Evolutionary conservation across 2,797 vertebrate genomes (phyloP).

Genomic region (Amniataba percoides): DNA sequence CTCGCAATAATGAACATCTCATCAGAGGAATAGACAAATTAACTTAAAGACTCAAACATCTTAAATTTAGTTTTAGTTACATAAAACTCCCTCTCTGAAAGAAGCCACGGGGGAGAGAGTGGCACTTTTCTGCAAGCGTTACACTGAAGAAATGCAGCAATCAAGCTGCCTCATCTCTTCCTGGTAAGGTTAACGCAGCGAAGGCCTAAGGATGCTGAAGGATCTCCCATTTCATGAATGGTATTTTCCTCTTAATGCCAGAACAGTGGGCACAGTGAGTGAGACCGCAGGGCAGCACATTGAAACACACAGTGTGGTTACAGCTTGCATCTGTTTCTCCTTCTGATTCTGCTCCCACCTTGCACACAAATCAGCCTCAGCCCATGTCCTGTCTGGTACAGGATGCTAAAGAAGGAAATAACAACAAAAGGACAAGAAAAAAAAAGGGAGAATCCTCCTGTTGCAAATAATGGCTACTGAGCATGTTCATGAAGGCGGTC

Average conservation of each 20-base stretch:
- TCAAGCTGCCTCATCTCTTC: constrained; percentile 48
- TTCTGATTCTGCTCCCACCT: neutral
- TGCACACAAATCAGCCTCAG: neutral
- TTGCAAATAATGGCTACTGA: constrained; percentile 32
- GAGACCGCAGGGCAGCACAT: constrained; percentile 1
- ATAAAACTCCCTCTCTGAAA: constrained; percentile 22
- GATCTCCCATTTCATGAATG: constrained; percentile 45
- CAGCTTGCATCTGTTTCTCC: neutral
- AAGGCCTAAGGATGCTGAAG: constrained; percentile 31
- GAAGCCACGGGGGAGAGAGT: constrained; percentile 1
- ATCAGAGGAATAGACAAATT: constrained; percentile 23
- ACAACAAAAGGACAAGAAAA: neutral
- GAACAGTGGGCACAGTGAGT: constrained; percentile 16
- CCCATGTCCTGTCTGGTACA: neutral
- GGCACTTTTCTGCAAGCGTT: constrained; percentile 22
- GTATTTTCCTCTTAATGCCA: constrained; percentile 38
- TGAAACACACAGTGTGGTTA: neutral
- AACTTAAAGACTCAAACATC: constrained; percentile 13
- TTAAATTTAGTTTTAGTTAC: constrained; percentile 27
- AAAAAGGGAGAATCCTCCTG: neutral
- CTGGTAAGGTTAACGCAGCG: constrained; percentile 31
- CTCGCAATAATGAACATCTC: constrained; percentile 16
- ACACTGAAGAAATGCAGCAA: constrained; percentile 33
- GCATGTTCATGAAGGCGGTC: constrained; percentile 29
- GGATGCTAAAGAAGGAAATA: neutral